phyloP scores from a whole-genome alignment of 2,888 invertebrate genomes.

The Callinectes sapidus region DNA sequence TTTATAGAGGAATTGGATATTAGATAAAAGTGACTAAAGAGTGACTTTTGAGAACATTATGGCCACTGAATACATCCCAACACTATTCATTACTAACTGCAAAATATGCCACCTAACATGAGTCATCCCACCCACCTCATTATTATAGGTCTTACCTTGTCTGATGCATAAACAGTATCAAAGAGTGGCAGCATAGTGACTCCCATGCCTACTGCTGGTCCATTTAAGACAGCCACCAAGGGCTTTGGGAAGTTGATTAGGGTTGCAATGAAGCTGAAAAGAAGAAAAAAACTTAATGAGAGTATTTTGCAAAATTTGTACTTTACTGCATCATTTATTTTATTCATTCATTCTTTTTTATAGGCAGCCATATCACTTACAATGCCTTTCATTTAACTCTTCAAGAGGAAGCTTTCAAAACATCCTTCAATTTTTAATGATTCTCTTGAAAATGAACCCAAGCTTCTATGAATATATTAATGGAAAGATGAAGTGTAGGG shows the following conservation, averaged over 20 bases:
- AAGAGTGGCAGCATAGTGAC: conserved; percentile 51
- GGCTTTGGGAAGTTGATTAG: conserved; percentile 65
- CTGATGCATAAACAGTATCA: conserved; percentile 58
- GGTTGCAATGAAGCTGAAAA: conserved; percentile 29
- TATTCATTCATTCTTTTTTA: no score
- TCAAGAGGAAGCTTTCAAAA: no score
- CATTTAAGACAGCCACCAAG: conserved; percentile 58
- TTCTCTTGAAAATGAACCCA: no score
- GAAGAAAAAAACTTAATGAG: background rate
- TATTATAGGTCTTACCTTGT: conserved; percentile 43
- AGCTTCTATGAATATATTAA: no score
- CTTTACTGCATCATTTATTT: background rate
- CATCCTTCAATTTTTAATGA: no score
- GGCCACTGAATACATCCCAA: no score
- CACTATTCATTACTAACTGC: background rate
- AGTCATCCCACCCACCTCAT: background rate
- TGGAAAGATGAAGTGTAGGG: no score
- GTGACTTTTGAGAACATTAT: no score
- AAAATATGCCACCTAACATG: background rate
- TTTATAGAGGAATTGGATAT: no score
- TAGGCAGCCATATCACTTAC: no score
- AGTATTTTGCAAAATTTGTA: background rate
- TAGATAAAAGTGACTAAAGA: no score
- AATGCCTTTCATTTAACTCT: no score
- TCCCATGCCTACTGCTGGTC: conserved; percentile 59